Evolutionary conservation across 2,797 vertebrate species (phyloP), one percentile per base, ranked within the genome.

Genomic region (Mastacembelus armatus): DNA sequence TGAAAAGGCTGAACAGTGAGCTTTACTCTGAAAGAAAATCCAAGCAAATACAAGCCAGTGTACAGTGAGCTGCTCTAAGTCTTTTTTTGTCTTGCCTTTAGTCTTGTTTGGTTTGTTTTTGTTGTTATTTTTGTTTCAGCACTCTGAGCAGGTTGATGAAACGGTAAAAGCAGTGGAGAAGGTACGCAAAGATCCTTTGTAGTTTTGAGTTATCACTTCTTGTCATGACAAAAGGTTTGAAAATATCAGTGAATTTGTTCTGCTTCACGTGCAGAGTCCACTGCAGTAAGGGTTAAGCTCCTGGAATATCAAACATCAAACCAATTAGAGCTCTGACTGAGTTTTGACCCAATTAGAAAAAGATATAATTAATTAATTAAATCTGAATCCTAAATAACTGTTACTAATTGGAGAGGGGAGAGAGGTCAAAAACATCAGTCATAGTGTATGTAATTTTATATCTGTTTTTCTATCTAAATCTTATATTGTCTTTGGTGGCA

Each of bases 61-160:
- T n/a, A n/a, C n/a, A n/a, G n/a, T n/a, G n/a, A n/a, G n/a, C n/a
- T n/a, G n/a, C n/a, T n/a, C n/a, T n/a, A n/a, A n/a, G n/a, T n/a
- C 27, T 43, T 4, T 43, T 33, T 26, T 48, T 50, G 4, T 8
- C 16, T 36, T 36, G 8, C 5, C 18, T 45, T 16, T 56, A 47
- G 52, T 58, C n/a, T n/a, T n/a, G n/a, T n/a, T n/a, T n/a, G n/a
- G n/a, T n/a, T n/a, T n/a, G n/a, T n/a, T n/a, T n/a, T n/a, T n/a
- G n/a, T n/a, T n/a, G n/a, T n/a, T n/a, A n/a, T n/a, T n/a, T n/a
- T n/a, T 52, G 45, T 79, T 85, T 87, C 84, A 81, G 79, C 70
- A 86, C 82, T 61, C 8, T 1, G 1, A 66, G 24, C 62, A 50
- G 38, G 56, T 72, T 79, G 73, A 86, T 82, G 79, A 57, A 56